Evolutionary conservation across 2,888 invertebrate species (phyloP).

Genomic region (Chelonus formosanus): DNA sequence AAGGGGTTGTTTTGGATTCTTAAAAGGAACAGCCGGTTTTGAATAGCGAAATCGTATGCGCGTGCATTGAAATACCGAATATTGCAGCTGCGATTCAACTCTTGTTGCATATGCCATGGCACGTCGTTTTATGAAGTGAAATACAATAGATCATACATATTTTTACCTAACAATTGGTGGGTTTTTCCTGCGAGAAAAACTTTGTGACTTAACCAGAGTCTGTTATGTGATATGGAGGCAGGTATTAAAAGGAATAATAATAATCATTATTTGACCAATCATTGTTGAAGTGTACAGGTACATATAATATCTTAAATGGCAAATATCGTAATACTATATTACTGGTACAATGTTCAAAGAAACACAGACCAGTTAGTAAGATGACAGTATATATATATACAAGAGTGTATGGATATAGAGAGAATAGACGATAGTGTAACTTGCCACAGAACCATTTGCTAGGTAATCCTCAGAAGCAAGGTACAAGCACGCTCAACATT

Average conservation of each 20-base stretch:
- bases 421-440: conserved; percentile 4
- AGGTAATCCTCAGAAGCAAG: conserved; percentile 50
- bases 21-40: conserved; percentile 8
- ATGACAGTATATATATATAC: too few species aligned
- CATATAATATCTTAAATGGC: conserved; percentile 10
- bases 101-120: conserved; percentile 16
- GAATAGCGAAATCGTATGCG: conserved; percentile 4
- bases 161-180: conserved; percentile 15
- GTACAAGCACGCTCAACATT: conserved; percentile 51
- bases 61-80: conserved; percentile 31
- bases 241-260: neutral
- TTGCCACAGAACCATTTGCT: conserved; percentile 41
- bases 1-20: conserved; percentile 28
- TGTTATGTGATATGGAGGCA: neutral
- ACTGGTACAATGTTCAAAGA: too few species aligned
- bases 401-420: too few species aligned
- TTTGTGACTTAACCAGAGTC: conserved; percentile 8
- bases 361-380: too few species aligned
- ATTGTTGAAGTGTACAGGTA: neutral
- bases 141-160: conserved; percentile 3
- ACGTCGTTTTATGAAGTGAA: conserved; percentile 4
- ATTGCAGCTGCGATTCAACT: conserved; percentile 25
- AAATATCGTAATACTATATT: conserved; percentile 21
- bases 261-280: too few species aligned
- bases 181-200: conserved; percentile 13